Base-by-base conservation (phyloP, 2,113 vertebrate species). In the Verasper variegatus region DNA sequence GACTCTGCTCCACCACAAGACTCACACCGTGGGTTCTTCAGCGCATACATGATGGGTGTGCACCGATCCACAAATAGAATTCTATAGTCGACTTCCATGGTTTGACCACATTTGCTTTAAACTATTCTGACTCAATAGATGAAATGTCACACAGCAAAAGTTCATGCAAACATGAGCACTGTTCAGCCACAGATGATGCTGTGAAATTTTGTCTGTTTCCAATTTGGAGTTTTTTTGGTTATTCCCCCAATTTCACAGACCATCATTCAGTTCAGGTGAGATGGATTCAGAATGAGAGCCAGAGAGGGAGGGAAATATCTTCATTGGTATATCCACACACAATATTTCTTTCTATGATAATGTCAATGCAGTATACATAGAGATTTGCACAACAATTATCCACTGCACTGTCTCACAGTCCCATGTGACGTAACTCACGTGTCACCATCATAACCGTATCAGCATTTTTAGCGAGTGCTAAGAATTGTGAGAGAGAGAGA, bases 41-140 rank as follows among this genome's bases (percentile, higher is more conserved):
- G 78, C 61, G 68, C n/a, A 65, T 70, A 24, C 58, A 71, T 61
- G 40, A 51, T 9, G 71, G 72, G 37, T 67, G 72, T 86, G 68
- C 60, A 67, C 15, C 21, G 15, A 51, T 2, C 26, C 56, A 23
- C 7, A 68, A 71, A 83, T 54, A 61, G 31, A 57, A 23, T 60
- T 59, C 7, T 20, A 47, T 4, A 7, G 68, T 54, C 20, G 21
- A 40, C 14, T 49, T 49, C 51, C 31, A 42, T 8, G 2, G 13
- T 26, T 61, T 61, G 60, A 56, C 24, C 26, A 58, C 42, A 45
- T 13, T 62, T 51, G 4, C 31, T 67, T 74, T 62, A 21, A 69
- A 26, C 45, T 35, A 17, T 17, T 61, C 23, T 67, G n/a, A 51
- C 10, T 70, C 20, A 69, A 61, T 0, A 49, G 47, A 78, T 37